Conservation (phyloP, 2,113 vertebrate species). For the Indri indri region DNA sequence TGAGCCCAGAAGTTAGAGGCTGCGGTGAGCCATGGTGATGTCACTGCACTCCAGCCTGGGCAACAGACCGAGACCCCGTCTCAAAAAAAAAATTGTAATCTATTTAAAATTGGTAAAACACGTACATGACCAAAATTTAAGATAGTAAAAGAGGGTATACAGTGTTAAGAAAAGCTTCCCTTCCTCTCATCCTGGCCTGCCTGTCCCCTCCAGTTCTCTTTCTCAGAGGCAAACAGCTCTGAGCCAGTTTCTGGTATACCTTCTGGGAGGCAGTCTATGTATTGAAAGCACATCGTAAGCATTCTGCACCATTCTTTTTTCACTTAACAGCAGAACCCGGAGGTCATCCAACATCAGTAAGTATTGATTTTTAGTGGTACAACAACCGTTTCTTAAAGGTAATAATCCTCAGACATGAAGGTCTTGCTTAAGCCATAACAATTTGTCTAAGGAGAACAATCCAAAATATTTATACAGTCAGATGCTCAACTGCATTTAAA, state of each 20-base stretch:
- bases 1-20: no score
- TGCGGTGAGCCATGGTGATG: no score
- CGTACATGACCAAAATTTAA: not conserved
- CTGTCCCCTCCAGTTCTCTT: not conserved
- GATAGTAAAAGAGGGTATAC: not conserved
- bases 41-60: no score
- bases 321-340: not conserved
- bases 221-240: not conserved
- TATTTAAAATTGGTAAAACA: slow-evolving; percentile 25
- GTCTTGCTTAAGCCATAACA: not conserved
- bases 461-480: slow-evolving; percentile 22
- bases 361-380: not conserved
- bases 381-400: not conserved
- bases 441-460: not conserved
- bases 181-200: not conserved
- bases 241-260: not conserved
- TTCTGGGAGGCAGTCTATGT: not conserved
- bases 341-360: not conserved
- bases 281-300: not conserved
- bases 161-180: not conserved
- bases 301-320: not conserved
- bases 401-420: slow-evolving; percentile 8
- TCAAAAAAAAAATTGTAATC: not conserved
- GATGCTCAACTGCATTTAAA: not conserved
- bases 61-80: no score